A percentile compares a stretch with the other conserved stretches of the same genome.
Evolutionary conservation across 2,797 vertebrate genomes (phyloP).

Genomic region (Taenioides sp.): DNA sequence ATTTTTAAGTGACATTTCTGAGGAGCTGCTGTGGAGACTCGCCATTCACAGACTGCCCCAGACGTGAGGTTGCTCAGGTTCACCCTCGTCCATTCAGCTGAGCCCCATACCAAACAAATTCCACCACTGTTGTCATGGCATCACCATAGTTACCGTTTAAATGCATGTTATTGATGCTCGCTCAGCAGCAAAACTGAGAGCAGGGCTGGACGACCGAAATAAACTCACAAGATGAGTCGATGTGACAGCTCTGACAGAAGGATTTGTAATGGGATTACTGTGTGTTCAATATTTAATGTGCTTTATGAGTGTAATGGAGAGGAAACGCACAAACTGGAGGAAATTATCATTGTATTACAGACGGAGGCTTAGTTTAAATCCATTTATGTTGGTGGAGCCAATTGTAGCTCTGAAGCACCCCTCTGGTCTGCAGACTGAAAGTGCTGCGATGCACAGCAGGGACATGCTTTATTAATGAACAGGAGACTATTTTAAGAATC

Average conservation of each 20-base stretch:
- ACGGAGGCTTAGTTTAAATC: slow-evolving; percentile 35
- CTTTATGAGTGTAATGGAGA: slow-evolving; percentile 43
- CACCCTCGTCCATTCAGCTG: slow-evolving; percentile 50
- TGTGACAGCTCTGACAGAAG: slow-evolving; percentile 10
- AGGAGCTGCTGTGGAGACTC: background rate
- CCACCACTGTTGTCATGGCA: slow-evolving; percentile 67
- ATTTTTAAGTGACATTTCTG: slow-evolving; percentile 8
- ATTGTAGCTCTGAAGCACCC: slow-evolving; percentile 24
- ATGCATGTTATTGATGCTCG: slow-evolving; percentile 53
- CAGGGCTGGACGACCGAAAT: slow-evolving; percentile 18
- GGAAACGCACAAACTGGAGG: slow-evolving; percentile 17
- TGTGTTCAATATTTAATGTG: slow-evolving; percentile 36
- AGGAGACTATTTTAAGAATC: slow-evolving; percentile 61
- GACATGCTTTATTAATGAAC: slow-evolving; percentile 73
- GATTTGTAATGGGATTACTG: slow-evolving; percentile 29
- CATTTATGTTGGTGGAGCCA: slow-evolving; percentile 31
- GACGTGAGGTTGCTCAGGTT: slow-evolving; percentile 41
- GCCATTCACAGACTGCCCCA: slow-evolving; percentile 23
- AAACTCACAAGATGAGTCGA: slow-evolving; percentile 19
- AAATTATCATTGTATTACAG: slow-evolving; percentile 31
- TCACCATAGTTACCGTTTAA: slow-evolving; percentile 69
- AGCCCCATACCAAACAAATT: slow-evolving; percentile 50
- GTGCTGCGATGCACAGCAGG: slow-evolving; percentile 63
- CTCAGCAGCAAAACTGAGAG: slow-evolving; percentile 45
- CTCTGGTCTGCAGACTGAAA: slow-evolving; percentile 49